Evolutionary conservation across 1,140 invertebrate genomes (phyloP), one percentile per base, ranked within the genome.

Genomic region (Bombus impatiens): DNA sequence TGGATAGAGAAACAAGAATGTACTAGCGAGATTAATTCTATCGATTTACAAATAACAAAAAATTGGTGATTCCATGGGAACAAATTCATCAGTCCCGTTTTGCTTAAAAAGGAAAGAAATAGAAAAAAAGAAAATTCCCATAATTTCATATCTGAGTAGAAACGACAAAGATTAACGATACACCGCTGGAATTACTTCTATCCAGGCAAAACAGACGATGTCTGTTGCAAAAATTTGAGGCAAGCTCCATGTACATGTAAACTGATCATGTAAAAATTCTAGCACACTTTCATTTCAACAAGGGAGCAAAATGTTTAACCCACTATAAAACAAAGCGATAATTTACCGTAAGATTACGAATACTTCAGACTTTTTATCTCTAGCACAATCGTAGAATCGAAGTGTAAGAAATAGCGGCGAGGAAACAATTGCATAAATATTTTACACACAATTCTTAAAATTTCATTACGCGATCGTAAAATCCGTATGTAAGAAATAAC

Each of bases 41-140:
- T 4, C 10, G 25, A 77, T 32, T 57, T 59, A 37, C 28, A 77
- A 57, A 18, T 37, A n/a, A 81, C 35, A 67, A 77, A 67, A 72
- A 65, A 74, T 82, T 47, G 28, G 75, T 44, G n/a, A 78, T 13
- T 0, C 18, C 28, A 22, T 5, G 8, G 59, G 28, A 42, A 28
- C 5, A 32, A 37, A 59, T 13, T 40, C 22, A 1, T 12, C 25
- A 5, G 22, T 28, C 3, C 22, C 15, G 1, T 13, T 40, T 2
- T n/a, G 0, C 28, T n/a, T 0, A 10, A n/a, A n/a, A 25, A n/a
- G 25, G 3, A 59, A 28, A 59, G 10, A 28, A 28, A 59, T 9
- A 28, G 28, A 1, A 10, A 10, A 59, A 37, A 9, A 28, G 22
- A 28, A 65, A 85, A 68, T 3, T 53, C 5, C 0, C n/a, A 25